phyloP scores from a whole-genome alignment of 2,888 invertebrate species.

The Nephrotoma guestfalica region DNA sequence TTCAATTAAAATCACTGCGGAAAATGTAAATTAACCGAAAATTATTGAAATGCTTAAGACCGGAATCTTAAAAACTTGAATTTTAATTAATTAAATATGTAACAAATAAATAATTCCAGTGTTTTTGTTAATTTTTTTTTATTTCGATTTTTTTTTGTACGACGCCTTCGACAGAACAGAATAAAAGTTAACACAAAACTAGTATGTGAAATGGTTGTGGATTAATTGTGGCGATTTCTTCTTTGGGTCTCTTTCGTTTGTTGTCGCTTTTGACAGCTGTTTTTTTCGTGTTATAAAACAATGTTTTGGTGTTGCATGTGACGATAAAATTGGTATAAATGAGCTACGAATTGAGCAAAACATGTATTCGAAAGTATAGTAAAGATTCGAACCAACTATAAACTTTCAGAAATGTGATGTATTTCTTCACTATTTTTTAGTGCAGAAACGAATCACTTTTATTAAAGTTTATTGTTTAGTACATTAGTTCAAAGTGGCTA shows the following conservation, averaged over 20 bases:
- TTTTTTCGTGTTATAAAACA: neutral
- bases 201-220: neutral
- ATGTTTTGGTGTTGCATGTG: neutral
- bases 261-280: neutral
- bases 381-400: neutral
- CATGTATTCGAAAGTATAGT: neutral
- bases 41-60: neutral
- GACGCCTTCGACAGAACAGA: neutral
- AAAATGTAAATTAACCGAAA: neutral
- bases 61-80: neutral
- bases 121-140: neutral
- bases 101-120: neutral
- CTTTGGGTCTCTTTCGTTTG: neutral
- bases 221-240: neutral
- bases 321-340: neutral
- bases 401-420: neutral
- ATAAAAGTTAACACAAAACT: neutral
- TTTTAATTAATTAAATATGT: neutral
- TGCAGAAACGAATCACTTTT: too few species aligned
- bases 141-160: neutral
- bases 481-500: too few species aligned
- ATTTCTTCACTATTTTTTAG: too few species aligned
- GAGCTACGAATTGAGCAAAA: neutral
- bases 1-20: neutral
- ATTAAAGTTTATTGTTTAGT: too few species aligned